Percentiles rank a stretch among this genome's conserved stretches.
These are phyloP conservation scores for Tribolium madens DNA, from an alignment of 1,140 invertebrate species.

Conservation along the genomic window DNA sequence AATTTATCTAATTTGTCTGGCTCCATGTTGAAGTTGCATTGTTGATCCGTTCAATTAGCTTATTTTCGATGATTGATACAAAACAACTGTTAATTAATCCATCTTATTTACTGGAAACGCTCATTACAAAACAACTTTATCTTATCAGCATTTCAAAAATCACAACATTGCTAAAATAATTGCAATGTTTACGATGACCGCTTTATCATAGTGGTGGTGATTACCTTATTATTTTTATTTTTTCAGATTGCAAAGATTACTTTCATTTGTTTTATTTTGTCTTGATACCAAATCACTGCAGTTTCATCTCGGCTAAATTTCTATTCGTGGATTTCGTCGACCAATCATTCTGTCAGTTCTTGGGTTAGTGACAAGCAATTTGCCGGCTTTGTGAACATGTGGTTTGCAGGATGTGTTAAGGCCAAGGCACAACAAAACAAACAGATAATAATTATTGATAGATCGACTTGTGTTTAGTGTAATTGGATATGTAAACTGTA, in stretches of 20 bases:
- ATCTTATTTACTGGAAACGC: neutral
- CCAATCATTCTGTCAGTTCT: no score
- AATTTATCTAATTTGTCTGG: no score
- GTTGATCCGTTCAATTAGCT: no score
- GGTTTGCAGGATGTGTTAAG: neutral
- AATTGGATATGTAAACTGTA: neutral
- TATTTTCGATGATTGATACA: neutral
- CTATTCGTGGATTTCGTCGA: neutral
- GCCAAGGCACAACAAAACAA: constrained; percentile 6
- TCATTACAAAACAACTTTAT: neutral
- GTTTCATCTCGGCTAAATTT: neutral
- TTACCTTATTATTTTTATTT: neutral
- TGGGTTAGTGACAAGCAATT: neutral
- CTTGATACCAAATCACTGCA: neutral
- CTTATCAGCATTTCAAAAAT: neutral
- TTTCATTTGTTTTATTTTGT: neutral
- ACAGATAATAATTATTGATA: constrained; percentile 29
- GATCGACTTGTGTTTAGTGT: neutral
- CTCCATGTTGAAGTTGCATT: no score
- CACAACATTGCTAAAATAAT: neutral
- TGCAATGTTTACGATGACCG: neutral
- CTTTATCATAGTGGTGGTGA: neutral
- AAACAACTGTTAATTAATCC: neutral
- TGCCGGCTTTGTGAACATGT: neutral
- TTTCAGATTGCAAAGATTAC: neutral